Conservation (phyloP, 2,888 invertebrate genomes). For the Hoplodrina blanda region DNA sequence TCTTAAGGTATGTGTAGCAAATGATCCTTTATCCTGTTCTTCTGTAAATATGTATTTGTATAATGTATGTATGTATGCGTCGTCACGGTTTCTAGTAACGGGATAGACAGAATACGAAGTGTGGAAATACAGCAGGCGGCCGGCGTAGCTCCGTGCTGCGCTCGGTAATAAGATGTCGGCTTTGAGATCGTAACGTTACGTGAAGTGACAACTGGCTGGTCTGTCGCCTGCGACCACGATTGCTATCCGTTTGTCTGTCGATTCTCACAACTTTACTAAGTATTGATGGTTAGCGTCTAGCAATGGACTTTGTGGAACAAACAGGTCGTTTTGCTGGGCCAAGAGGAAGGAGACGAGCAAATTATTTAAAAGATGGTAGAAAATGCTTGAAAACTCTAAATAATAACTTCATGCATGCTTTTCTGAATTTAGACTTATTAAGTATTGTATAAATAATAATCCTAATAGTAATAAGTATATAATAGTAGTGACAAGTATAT, state of each 20-base stretch:
- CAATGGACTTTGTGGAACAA: conserved; percentile 12
- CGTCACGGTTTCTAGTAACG: conserved; percentile 53
- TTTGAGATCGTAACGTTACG: conserved; percentile 42
- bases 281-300: conserved; percentile 28
- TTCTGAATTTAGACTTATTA: no score
- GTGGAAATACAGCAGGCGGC: conserved; percentile 50
- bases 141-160: conserved; percentile 20
- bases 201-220: conserved; percentile 44
- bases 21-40: conserved; percentile 47
- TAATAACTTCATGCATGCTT: no score
- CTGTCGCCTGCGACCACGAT: conserved; percentile 40
- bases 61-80: conserved; percentile 59
- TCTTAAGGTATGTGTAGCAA: conserved; percentile 39
- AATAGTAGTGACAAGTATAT: no score
- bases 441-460: no score
- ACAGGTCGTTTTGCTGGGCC: background rate
- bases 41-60: conserved; percentile 52
- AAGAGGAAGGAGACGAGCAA: no score
- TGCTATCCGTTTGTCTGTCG: conserved; percentile 47
- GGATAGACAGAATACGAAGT: conserved; percentile 56
- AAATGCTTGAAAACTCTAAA: background rate
- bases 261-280: conserved; percentile 46
- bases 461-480: no score
- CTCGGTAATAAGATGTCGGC: conserved; percentile 54
- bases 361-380: background rate